These are phyloP conservation scores for Prionace glauca DNA, from an alignment of 2,797 vertebrate genomes.

Conservation along the genomic window DNA sequence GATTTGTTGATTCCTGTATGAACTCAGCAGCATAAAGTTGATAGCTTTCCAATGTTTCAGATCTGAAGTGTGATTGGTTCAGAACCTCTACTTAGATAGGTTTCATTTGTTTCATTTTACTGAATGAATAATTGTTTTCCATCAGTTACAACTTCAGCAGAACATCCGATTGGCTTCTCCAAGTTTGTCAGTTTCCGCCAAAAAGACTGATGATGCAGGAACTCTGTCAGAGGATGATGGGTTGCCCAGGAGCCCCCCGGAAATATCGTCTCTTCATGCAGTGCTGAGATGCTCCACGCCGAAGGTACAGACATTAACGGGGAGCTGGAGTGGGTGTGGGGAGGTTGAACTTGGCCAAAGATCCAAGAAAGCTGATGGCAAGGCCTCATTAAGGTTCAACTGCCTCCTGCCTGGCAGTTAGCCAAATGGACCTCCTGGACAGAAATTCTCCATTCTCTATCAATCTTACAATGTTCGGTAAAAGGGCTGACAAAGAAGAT, in stretches of 20 bases:
- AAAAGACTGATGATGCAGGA: conserved; percentile 61
- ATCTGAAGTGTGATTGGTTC: background rate
- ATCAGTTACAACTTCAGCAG: conserved; percentile 63
- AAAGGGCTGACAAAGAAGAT: background rate
- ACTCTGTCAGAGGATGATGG: conserved; percentile 68
- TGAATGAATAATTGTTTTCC: background rate
- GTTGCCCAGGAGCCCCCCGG: conserved; percentile 65
- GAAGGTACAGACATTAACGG: conserved; percentile 46
- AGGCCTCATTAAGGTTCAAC: background rate
- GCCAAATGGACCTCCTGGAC: background rate
- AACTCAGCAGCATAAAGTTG: background rate
- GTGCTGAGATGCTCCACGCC: conserved; percentile 49
- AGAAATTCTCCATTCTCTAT: background rate
- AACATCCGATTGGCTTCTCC: conserved; percentile 68
- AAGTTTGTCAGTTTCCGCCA: conserved; percentile 57
- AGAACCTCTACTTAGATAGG: background rate
- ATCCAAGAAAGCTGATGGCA: background rate
- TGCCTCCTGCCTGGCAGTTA: background rate
- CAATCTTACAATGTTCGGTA: background rate
- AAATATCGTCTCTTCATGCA: conserved; percentile 56
- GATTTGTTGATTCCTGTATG: background rate
- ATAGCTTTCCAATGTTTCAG: background rate
- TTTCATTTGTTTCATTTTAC: background rate
- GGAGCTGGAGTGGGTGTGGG: background rate
- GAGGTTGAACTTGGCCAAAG: background rate